Evolutionary conservation across 2,797 vertebrate genomes (phyloP), one percentile per base, ranked within the genome.

Genomic region (Sylvilagus floridanus): DNA sequence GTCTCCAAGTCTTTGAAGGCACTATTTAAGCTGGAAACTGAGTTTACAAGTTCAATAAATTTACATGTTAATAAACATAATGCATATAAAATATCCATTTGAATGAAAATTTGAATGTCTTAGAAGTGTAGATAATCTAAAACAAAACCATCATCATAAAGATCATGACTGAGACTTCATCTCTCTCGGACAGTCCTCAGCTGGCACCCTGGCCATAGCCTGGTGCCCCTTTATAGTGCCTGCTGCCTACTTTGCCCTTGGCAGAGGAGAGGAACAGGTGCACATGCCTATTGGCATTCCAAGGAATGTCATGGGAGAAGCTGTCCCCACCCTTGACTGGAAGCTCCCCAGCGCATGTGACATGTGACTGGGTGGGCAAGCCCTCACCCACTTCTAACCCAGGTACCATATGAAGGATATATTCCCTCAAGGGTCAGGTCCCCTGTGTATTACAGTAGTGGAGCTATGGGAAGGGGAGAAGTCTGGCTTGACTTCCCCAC

Each of bases 21-120:
- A 86, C 54, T 76, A 75, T 62, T 79, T 28, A 91, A 86, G 19
- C 10, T 68, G 26, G 28, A 88, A 90, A 68, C 75, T 72, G 32
- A 94, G 12, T 85, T 90, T 85, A 78, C 24, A 78, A 32, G 72
- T 76, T n/a, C 76, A 65, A 72, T 50, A 84, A 84, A 77, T 72
- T 72, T 57, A 84, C 42, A 94, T 78, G 26, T 78, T 84, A 92
- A 92, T 32, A 88, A 88, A 62, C 60, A 90, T 79, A 77, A 90
- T 81, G 30, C 54, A 90, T 26, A 42, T n/a, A 78, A 90, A 93
- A 65, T 26, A 83, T 13, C 60, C 60, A 71, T 47, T 90, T 75
- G 92, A 76, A 79, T 88, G 35, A 90, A 90, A 89, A 91, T 65
- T 4, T 90, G 32, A 84, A 35, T 47, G 76, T 62, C 73, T 90